Percentiles rank a stretch among this genome's conserved stretches.
These are phyloP conservation scores for Ormia ochracea DNA, from an alignment of 2,888 invertebrate species.

Conservation along the genomic window DNA sequence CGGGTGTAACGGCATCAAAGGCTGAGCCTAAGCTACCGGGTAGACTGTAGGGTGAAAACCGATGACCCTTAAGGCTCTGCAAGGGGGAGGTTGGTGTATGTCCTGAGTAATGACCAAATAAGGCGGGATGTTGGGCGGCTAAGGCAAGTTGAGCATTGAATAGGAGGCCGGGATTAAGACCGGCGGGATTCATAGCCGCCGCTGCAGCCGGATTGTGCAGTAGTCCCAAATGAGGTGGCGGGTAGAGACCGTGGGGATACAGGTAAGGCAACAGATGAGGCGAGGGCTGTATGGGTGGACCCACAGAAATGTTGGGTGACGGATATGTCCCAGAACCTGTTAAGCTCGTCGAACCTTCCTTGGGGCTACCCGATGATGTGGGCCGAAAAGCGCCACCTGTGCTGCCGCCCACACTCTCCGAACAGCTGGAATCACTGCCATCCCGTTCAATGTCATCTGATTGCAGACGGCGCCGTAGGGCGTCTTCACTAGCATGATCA, in stretches of 20 bases:
- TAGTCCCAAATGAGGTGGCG: slow-evolving; percentile 84
- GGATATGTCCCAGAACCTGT: slow-evolving; percentile 80
- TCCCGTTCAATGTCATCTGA: slow-evolving; percentile 82
- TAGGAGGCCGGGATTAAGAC: slow-evolving; percentile 88
- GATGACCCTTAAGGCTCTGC: slow-evolving; percentile 84
- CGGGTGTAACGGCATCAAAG: slow-evolving; percentile 92
- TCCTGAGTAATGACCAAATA: slow-evolving; percentile 84
- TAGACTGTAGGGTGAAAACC: slow-evolving; percentile 93
- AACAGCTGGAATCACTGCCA: slow-evolving; percentile 86
- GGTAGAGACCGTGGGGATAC: slow-evolving; percentile 92
- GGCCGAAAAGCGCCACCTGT: slow-evolving; percentile 77
- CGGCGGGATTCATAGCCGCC: slow-evolving; percentile 77
- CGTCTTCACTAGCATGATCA: slow-evolving; percentile 78
- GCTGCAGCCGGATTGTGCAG: slow-evolving; percentile 81
- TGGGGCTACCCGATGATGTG: slow-evolving; percentile 78
- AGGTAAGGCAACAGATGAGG: slow-evolving; percentile 93
- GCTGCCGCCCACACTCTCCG: slow-evolving; percentile 80
- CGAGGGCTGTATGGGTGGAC: slow-evolving; percentile 94
- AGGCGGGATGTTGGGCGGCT: slow-evolving; percentile 89
- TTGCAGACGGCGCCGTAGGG: slow-evolving; percentile 78
- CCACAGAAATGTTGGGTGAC: slow-evolving; percentile 94
- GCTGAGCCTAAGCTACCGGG: slow-evolving; percentile 88
- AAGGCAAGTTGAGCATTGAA: slow-evolving; percentile 93
- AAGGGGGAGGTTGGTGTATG: slow-evolving; percentile 84
- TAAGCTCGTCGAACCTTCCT: slow-evolving; percentile 76